Evolutionary conservation across 2,797 vertebrate genomes (phyloP).

Genomic region (Anabacerthia variegaticeps): DNA sequence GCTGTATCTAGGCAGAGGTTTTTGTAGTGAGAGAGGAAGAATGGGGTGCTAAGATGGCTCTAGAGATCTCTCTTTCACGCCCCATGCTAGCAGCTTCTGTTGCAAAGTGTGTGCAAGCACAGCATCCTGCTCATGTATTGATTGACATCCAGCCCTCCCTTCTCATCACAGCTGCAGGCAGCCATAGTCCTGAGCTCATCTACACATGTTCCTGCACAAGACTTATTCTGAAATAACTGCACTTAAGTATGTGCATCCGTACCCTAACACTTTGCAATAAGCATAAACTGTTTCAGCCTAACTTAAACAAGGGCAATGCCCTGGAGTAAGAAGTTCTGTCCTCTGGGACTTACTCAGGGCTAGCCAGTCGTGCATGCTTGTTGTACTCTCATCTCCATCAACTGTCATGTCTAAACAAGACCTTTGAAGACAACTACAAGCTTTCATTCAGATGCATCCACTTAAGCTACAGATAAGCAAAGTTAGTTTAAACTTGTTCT

Average conservation of each 20-base stretch:
- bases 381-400: background rate
- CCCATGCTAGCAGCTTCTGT: background rate
- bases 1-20: background rate
- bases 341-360: background rate
- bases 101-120: background rate
- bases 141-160: background rate
- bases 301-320: background rate
- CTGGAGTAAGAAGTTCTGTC: background rate
- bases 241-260: background rate
- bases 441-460: background rate
- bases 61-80: background rate
- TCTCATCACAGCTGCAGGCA: background rate
- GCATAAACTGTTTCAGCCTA: background rate
- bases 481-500: background rate
- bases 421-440: background rate
- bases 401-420: background rate
- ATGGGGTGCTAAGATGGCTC: background rate
- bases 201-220: background rate
- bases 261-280: background rate
- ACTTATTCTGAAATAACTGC: background rate
- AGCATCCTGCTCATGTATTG: accelerated
- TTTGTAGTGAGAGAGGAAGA: background rate
- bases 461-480: background rate
- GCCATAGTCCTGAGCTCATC: background rate
- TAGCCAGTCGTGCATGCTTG: background rate